A percentile compares a stretch with the other conserved stretches of the same genome.
Evolutionary conservation across 2,888 invertebrate genomes (phyloP).

Genomic region (Pyrrhosoma nymphula): DNA sequence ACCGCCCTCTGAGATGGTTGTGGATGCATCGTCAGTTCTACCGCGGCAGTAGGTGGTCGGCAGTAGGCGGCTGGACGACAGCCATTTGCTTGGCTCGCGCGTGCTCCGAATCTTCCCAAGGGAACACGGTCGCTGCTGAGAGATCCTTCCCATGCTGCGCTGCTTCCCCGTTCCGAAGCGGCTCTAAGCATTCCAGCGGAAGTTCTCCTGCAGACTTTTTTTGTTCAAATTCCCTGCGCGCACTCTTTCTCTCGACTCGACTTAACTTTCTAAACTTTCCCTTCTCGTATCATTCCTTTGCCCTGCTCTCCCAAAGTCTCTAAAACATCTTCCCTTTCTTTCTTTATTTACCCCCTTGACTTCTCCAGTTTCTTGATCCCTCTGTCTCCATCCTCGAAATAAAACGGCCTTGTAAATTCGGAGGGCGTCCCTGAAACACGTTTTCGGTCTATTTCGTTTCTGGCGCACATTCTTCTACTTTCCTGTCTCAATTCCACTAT

Average conservation of each 20-base stretch:
- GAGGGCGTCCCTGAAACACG: background rate
- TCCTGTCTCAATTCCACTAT: background rate
- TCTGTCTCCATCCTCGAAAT: background rate
- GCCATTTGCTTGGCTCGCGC: background rate
- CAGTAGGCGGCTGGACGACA: background rate
- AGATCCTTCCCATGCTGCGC: background rate
- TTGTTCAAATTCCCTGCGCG: background rate
- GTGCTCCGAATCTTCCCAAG: background rate
- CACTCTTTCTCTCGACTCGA: background rate
- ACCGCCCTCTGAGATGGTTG: too few species aligned
- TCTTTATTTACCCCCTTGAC: background rate
- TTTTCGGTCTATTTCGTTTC: background rate
- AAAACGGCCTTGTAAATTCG: slow-evolving; percentile 8
- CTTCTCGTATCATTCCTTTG: background rate
- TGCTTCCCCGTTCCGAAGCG: background rate
- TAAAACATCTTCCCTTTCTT: background rate
- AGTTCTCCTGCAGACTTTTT: background rate
- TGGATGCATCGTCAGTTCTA: too few species aligned
- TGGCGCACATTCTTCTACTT: background rate
- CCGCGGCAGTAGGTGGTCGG: too few species aligned
- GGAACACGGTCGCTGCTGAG: background rate
- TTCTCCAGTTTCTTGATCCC: slow-evolving; percentile 5
- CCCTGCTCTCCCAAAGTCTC: background rate
- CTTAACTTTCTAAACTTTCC: slow-evolving; percentile 36
- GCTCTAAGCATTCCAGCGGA: background rate